A percentile compares a stretch with the other conserved stretches of the same genome.
Conservation (phyloP, 2,888 invertebrate species). For the Synergus japonicus region DNA sequence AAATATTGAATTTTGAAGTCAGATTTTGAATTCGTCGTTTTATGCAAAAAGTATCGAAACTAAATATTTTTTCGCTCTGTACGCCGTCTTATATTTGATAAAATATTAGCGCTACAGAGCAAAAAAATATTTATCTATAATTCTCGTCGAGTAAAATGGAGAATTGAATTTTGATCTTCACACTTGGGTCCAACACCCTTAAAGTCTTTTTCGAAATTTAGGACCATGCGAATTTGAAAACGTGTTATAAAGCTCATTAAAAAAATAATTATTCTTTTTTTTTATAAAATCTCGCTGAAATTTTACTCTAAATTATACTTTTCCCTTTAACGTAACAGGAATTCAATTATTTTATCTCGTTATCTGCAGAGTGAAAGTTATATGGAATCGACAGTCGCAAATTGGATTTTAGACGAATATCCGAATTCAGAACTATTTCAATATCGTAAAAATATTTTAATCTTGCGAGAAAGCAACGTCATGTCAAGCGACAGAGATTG, state of each 20-base stretch:
- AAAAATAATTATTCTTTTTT: background rate
- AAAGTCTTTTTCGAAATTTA: too few relatives aligned
- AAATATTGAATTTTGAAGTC: too few relatives aligned
- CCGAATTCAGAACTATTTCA: conserved; percentile 22
- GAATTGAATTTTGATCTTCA: too few relatives aligned
- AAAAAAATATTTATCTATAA: too few relatives aligned
- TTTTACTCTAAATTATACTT: background rate
- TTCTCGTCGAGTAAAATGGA: too few relatives aligned
- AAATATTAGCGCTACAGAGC: too few relatives aligned
- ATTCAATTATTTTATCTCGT: background rate
- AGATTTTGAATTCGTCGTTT: too few relatives aligned
- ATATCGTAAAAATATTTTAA: conserved; percentile 35
- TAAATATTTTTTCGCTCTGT: too few relatives aligned
- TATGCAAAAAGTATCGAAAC: too few relatives aligned
- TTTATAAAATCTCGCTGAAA: background rate
- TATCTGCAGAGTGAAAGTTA: background rate
- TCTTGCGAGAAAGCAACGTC: conserved; percentile 13
- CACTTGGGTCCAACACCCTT: too few relatives aligned
- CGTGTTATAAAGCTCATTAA: background rate
- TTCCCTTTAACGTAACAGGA: background rate
- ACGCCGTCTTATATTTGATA: too few relatives aligned
- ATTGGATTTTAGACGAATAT: background rate
- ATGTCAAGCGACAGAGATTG: conserved; percentile 31
- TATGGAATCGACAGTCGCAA: background rate
- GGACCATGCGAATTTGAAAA: too few relatives aligned